Evolutionary conservation across 2,888 invertebrate species (phyloP), one percentile per base, ranked within the genome.

Genomic region (Harpalus rubripes): DNA sequence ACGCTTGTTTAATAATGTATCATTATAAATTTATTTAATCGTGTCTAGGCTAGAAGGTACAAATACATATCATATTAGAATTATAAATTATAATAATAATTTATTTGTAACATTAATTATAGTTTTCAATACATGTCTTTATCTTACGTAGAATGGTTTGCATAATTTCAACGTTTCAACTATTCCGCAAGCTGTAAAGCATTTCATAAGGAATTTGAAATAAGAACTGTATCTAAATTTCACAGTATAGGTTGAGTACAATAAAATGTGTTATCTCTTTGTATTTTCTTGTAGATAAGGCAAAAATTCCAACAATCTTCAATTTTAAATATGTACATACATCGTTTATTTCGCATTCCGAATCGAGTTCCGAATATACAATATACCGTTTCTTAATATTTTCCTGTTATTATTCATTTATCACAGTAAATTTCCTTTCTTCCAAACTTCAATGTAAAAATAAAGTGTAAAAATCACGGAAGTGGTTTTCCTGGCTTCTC

Each of bases 391-490:
- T 52, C 44, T 52, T 52, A 5, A 12, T 52, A 52, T 52, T 52
- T 52, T 52, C 44, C 4, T 52, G 12, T 52, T 52, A 52, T 52
- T 52, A 32, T 52, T 52, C 44, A 8, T 52, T 52, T 52, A 10
- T 10, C 44, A 12, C 44, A 12, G 44, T 32, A 52, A 12, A 52
- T 52, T 10, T 52, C 10, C 8, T 52, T 52, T 52, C 44, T 12
- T 74, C 74, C 12, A 52, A 22, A 74, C 44, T 56, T 6, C 12
- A 12, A 12, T 12, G 10, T 72, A 72, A 74, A 74, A 78, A 78
- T 78, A 78, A 10, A 12, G 56, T 15, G 56, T 58, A 41, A 78
- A 22, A 58, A 78, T 78, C 78, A 58, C 78, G 78, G 58, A 58
- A 58, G 78, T 15, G 26, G 26, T 58, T 56, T 68, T 68, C 68